phyloP scores from a whole-genome alignment of 2,888 invertebrate species.

The Eugnorisma glareosa region DNA sequence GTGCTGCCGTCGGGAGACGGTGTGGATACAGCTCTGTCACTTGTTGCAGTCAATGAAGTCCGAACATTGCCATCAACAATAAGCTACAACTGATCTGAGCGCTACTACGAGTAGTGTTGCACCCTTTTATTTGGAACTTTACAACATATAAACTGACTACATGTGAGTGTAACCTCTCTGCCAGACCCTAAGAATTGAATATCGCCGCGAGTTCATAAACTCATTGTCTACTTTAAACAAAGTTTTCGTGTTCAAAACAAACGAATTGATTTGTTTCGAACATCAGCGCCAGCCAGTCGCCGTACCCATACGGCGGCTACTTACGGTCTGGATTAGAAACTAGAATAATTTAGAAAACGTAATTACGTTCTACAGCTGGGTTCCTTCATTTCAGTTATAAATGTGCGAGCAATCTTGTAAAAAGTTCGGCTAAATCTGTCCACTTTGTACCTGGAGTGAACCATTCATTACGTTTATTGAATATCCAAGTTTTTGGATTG shows the following conservation, averaged over 20 bases:
- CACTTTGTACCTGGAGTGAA: slow-evolving; percentile 38
- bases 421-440: slow-evolving; percentile 41
- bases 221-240: neutral
- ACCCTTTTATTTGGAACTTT: neutral
- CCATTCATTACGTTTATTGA: slow-evolving; percentile 54
- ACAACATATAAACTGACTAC: neutral
- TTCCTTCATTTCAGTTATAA: slow-evolving; percentile 36
- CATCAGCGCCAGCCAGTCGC: too few species aligned
- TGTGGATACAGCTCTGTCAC: neutral
- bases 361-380: slow-evolving; percentile 33
- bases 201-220: neutral
- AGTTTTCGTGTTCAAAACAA: neutral
- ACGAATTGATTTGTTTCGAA: neutral
- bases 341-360: slow-evolving; percentile 30
- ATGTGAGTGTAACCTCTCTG: neutral
- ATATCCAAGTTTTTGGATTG: slow-evolving; percentile 41
- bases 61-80: neutral
- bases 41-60: neutral
- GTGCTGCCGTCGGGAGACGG: neutral
- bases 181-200: neutral
- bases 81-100: neutral
- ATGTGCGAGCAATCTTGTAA: slow-evolving; percentile 40
- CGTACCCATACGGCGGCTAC: neutral
- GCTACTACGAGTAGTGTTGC: neutral
- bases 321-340: slow-evolving; percentile 22